phyloP scores from a whole-genome alignment of 30 jellyfish, hydroid and myxozoan genomes.

The Morbakka virulenta region DNA sequence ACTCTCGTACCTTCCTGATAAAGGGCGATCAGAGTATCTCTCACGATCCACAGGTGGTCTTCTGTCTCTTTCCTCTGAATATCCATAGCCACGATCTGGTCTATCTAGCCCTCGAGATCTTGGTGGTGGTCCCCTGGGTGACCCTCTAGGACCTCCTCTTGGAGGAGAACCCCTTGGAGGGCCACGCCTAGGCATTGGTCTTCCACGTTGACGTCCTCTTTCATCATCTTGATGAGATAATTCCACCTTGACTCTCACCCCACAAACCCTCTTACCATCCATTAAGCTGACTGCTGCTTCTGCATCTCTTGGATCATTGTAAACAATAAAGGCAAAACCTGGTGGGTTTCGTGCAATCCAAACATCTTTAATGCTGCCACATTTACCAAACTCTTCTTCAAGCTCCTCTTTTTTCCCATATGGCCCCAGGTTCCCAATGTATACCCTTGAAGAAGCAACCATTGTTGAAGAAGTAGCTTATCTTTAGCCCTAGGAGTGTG shows the following conservation, averaged over 20 bases:
- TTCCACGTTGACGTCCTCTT: slow-evolving; percentile 18
- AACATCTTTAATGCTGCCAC: slow-evolving; percentile 49
- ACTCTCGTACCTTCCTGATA: neutral
- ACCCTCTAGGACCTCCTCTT: slow-evolving; percentile 6
- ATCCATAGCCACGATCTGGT: neutral
- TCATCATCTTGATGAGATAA: slow-evolving; percentile 24
- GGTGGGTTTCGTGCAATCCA: slow-evolving; percentile 90
- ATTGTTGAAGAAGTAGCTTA: too few relatives aligned
- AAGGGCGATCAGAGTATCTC: slow-evolving; percentile 11
- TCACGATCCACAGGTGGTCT: slow-evolving; percentile 25
- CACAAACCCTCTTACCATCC: slow-evolving; percentile 60
- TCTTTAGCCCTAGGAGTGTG: slow-evolving; percentile 1
- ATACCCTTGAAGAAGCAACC: slow-evolving; percentile 48
- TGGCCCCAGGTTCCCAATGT: slow-evolving; percentile 59
- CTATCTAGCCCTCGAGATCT: neutral
- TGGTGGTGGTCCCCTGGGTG: slow-evolving; percentile 10
- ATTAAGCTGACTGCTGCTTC: slow-evolving; percentile 58
- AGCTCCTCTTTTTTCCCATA: slow-evolving; percentile 41
- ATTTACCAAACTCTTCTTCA: slow-evolving; percentile 61
- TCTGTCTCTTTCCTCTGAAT: neutral
- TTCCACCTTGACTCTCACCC: slow-evolving; percentile 46
- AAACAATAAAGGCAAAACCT: slow-evolving; percentile 71
- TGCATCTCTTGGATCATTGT: slow-evolving; percentile 42
- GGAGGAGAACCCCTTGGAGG: slow-evolving; percentile 29
- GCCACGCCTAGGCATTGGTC: slow-evolving; percentile 17